Percentiles rank a stretch among this genome's conserved stretches.
phyloP scores from a whole-genome alignment of 2,113 vertebrate species.

The Sander vitreus region DNA sequence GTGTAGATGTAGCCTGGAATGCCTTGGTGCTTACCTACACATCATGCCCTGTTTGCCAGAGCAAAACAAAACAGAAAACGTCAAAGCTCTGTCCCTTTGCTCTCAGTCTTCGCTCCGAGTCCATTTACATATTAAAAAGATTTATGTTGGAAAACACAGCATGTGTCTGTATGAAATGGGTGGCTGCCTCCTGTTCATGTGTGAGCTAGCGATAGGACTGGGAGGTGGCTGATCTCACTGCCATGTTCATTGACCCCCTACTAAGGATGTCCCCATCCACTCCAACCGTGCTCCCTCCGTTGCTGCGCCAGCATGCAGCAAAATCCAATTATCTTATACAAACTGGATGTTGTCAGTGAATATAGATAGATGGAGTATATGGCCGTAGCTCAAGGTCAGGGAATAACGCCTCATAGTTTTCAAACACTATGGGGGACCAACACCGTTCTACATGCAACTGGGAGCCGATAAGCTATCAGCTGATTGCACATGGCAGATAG shows the following conservation, averaged over 20 bases:
- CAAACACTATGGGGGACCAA: conserved; percentile 50
- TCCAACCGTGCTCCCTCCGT: conserved; percentile 49
- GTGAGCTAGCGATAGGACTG: conserved; percentile 46
- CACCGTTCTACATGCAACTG: conserved; percentile 63
- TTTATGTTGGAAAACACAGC: conserved; percentile 68
- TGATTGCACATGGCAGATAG: conserved; percentile 68
- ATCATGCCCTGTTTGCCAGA: neutral
- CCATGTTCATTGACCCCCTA: conserved; percentile 75
- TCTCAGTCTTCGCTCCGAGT: conserved; percentile 26
- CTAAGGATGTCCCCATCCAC: conserved; percentile 68
- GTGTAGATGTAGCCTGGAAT: too few relatives aligned
- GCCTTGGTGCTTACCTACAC: too few relatives aligned
- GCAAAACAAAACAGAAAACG: conserved; percentile 28
- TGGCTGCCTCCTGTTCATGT: conserved; percentile 58
- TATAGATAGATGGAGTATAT: conserved; percentile 81
- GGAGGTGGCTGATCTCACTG: conserved; percentile 68
- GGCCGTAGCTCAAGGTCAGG: conserved; percentile 78
- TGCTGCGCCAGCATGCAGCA: conserved; percentile 75
- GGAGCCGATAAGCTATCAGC: conserved; percentile 71
- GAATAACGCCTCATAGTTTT: conserved; percentile 67
- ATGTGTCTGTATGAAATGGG: conserved; percentile 62
- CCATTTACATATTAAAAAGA: conserved; percentile 74
- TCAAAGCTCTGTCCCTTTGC: conserved; percentile 38
- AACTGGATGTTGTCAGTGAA: conserved; percentile 82
- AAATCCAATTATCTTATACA: conserved; percentile 86